These are phyloP conservation scores for Polyergus mexicanus DNA, from an alignment of 1,140 invertebrate genomes.

Conservation along the genomic window DNA sequence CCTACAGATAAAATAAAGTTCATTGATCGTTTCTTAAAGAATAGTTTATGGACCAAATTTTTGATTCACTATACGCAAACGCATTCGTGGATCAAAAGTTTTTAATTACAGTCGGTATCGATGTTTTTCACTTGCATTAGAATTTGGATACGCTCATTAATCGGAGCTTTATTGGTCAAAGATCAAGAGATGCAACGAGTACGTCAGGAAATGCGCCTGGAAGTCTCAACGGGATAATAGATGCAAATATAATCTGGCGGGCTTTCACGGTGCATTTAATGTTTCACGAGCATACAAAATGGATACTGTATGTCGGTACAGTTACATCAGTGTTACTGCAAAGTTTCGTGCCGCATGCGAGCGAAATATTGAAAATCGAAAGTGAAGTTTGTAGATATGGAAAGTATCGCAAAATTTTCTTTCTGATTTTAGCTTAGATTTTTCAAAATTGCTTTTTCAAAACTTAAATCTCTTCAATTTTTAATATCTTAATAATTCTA, in stretches of 20 bases:
- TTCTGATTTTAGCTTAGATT: neutral
- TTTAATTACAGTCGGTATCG: conserved; percentile 12
- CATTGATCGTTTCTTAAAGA: neutral
- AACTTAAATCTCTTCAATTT: neutral
- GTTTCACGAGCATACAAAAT: conserved; percentile 75
- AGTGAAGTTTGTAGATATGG: conserved; percentile 26
- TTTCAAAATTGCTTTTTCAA: neutral
- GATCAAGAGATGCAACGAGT: conserved; percentile 59
- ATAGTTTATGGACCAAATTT: neutral
- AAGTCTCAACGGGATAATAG: conserved; percentile 70
- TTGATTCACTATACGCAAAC: neutral
- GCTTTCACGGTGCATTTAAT: conserved; percentile 77
- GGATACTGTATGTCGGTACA: conserved; percentile 65
- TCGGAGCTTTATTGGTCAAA: conserved; percentile 61
- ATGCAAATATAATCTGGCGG: conserved; percentile 76
- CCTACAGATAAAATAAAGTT: conserved; percentile 1
- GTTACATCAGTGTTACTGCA: conserved; percentile 29
- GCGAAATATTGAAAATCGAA: conserved; percentile 50
- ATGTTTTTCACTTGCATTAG: conserved; percentile 25
- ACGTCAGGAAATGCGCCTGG: conserved; percentile 62
- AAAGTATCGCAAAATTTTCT: neutral
- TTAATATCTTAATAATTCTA: neutral
- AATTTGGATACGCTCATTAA: conserved; percentile 48
- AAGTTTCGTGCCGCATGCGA: conserved; percentile 8
- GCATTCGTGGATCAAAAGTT: neutral